phyloP scores from a whole-genome alignment of 1,140 invertebrate species.

The Oscheius sp. region DNA sequence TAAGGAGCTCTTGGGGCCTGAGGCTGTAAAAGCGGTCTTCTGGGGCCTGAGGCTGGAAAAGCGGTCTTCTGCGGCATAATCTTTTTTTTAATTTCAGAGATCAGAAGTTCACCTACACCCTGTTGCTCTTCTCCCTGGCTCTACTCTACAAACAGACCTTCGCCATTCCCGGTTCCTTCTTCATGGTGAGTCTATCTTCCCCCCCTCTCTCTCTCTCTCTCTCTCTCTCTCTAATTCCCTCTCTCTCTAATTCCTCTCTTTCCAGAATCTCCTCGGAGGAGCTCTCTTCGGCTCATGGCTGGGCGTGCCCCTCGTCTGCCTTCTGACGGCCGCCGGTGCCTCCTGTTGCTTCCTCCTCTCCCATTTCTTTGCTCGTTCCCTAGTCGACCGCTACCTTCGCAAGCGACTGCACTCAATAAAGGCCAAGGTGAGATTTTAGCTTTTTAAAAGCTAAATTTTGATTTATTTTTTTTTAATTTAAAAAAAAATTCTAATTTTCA shows the following conservation, averaged over 20 bases:
- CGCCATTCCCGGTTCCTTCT: conserved; percentile 69
- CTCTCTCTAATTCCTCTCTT: no score
- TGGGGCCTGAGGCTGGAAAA: no score
- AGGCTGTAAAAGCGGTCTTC: no score
- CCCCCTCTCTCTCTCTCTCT: no score
- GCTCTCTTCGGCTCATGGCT: conserved; percentile 65
- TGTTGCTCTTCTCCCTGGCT: conserved; percentile 66
- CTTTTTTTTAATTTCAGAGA: no score
- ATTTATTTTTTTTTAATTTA: background rate
- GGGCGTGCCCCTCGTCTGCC: conserved; percentile 65
- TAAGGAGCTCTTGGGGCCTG: no score
- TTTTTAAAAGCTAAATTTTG: no score
- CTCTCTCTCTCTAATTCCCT: no score
- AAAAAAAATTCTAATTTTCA: background rate
- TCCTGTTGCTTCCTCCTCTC: conserved; percentile 67
- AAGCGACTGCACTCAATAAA: conserved; percentile 1
- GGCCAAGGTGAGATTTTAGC: background rate
- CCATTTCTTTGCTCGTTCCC: conserved; percentile 62
- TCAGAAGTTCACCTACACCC: conserved; percentile 61
- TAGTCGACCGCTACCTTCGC: conserved; percentile 62
- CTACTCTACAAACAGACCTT: conserved; percentile 71
- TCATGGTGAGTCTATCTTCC: conserved; percentile 67
- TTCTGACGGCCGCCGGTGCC: conserved; percentile 65
- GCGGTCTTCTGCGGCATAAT: no score
- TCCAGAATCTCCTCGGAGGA: conserved; percentile 68